Evolutionary conservation across 2,888 invertebrate species (phyloP).

Genomic region (Lissonota sp.): DNA sequence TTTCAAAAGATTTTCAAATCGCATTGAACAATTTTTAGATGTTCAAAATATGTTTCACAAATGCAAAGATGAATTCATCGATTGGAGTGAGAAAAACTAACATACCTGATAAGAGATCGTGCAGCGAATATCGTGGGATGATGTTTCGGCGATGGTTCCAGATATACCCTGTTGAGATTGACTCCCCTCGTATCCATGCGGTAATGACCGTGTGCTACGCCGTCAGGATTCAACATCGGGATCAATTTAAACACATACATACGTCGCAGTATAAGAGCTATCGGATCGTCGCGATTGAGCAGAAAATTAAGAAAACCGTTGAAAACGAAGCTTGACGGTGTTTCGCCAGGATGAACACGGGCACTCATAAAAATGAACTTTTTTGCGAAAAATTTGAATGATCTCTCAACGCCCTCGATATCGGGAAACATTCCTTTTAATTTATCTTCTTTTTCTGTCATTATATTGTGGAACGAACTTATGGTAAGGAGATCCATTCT

Average conservation of each 20-base stretch:
- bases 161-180: conserved; percentile 94
- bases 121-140: conserved; percentile 96
- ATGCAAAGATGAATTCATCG: no score
- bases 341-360: conserved; percentile 96
- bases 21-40: no score
- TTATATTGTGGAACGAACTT: conserved; percentile 91
- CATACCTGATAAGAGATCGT: conserved; percentile 89
- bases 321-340: conserved; percentile 95
- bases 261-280: conserved; percentile 90
- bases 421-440: conserved; percentile 91
- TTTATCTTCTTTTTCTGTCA: conserved; percentile 89
- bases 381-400: conserved; percentile 91
- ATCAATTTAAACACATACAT: conserved; percentile 95
- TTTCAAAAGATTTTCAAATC: no score
- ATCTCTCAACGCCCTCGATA: conserved; percentile 86
- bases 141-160: conserved; percentile 89
- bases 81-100: conserved; percentile 28
- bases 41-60: no score
- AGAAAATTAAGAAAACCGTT: conserved; percentile 94
- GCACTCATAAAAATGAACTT: conserved; percentile 95
- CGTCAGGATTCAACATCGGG: conserved; percentile 96
- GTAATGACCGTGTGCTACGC: conserved; percentile 94
- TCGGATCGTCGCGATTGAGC: conserved; percentile 89
- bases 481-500: conserved; percentile 93
- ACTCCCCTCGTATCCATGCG: conserved; percentile 94